Conservation (phyloP, 1,140 invertebrate genomes). For the Helicoverpa zea region DNA sequence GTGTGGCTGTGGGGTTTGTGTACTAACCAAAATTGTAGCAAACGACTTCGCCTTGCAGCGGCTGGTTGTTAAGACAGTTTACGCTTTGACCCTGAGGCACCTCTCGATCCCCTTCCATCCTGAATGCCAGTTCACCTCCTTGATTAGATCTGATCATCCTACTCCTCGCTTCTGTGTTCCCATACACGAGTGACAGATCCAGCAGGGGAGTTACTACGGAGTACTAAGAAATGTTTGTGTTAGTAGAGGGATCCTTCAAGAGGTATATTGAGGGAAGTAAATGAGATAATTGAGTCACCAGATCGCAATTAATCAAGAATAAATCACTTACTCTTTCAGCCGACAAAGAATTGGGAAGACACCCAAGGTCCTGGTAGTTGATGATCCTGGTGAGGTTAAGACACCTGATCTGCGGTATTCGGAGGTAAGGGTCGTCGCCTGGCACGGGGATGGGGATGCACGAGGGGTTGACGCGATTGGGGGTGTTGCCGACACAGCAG, state of each 20-base stretch:
- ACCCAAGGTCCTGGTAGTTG: constrained; percentile 54
- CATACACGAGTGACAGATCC: constrained; percentile 49
- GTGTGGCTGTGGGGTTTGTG: background rate
- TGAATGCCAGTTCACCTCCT: constrained; percentile 43
- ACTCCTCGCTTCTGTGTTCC: constrained; percentile 12
- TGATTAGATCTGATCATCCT: constrained; percentile 20
- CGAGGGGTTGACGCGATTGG: constrained; percentile 39
- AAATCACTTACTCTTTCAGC: constrained; percentile 51
- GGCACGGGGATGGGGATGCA: constrained; percentile 58
- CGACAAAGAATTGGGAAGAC: constrained; percentile 48
- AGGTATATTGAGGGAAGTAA: too few species aligned
- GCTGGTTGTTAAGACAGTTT: constrained; percentile 33
- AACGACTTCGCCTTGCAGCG: background rate
- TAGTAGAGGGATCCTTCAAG: background rate
- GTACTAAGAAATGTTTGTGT: constrained; percentile 30
- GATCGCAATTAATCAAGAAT: too few species aligned
- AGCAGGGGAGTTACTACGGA: constrained; percentile 39
- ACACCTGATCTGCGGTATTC: constrained; percentile 51
- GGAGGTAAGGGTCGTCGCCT: constrained; percentile 55
- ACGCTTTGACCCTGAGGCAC: constrained; percentile 14
- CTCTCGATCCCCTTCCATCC: constrained; percentile 25
- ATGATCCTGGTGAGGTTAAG: constrained; percentile 55
- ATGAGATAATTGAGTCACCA: too few species aligned
- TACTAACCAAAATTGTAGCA: background rate
- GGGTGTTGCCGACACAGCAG: constrained; percentile 54